Evolutionary conservation across 2,797 vertebrate species (phyloP).

Genomic region (Poeciliopsis turneri): DNA sequence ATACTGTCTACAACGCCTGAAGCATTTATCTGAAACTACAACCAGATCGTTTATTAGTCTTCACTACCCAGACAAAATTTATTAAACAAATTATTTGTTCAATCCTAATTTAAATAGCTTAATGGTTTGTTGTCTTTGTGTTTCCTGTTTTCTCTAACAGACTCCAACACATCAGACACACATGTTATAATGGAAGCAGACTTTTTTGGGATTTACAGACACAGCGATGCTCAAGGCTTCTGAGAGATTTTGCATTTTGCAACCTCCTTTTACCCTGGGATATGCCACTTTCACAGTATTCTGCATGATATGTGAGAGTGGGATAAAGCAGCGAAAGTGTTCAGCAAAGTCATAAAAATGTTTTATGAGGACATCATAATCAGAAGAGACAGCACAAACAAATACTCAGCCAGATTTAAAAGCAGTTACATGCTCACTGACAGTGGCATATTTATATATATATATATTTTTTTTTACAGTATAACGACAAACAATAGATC

Average conservation of each 20-base stretch:
- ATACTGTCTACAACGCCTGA: neutral
- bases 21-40: neutral
- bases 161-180: constrained; percentile 30
- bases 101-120: neutral
- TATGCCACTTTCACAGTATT: constrained; percentile 38
- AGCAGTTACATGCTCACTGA: neutral
- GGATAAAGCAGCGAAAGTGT: constrained; percentile 18
- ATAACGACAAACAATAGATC: neutral
- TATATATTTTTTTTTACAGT: neutral
- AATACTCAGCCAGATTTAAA: neutral
- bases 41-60: neutral
- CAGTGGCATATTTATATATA: neutral
- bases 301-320: constrained; percentile 20
- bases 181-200: constrained; percentile 42
- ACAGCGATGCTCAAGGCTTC: constrained; percentile 22
- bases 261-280: constrained; percentile 18
- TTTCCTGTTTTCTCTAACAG: neutral
- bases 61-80: neutral
- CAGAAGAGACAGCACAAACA: constrained; percentile 1
- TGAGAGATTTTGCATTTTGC: constrained; percentile 17
- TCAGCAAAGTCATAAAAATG: constrained; percentile 15
- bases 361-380: constrained; percentile 26
- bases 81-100: neutral
- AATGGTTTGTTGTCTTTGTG: neutral
- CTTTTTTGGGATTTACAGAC: constrained; percentile 40